Evolutionary conservation across 2,888 invertebrate species (phyloP).

Genomic region (Caenorhabditis panamensis): DNA sequence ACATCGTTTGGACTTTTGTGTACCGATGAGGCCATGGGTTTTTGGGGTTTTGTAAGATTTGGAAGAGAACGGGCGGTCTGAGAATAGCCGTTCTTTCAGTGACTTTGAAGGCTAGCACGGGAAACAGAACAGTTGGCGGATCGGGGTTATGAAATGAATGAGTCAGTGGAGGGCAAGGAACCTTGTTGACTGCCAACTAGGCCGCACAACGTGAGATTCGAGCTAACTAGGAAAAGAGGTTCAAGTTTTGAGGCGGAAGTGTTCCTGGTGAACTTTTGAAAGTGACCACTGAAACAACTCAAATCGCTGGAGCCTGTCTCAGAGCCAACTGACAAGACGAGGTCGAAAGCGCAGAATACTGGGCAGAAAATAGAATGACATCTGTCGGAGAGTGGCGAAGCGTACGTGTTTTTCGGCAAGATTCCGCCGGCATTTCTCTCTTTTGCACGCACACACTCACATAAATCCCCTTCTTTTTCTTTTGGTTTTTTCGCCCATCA

Average conservation of each 20-base stretch:
- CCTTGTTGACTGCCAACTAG: no score
- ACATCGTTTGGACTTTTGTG: constrained; percentile 22
- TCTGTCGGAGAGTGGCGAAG: constrained; percentile 26
- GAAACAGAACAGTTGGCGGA: neutral
- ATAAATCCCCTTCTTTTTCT: constrained; percentile 12
- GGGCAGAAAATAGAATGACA: constrained; percentile 23
- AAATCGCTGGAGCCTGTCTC: neutral
- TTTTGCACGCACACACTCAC: constrained; percentile 45
- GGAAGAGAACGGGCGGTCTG: neutral
- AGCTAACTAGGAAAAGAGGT: no score
- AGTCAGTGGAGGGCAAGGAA: neutral
- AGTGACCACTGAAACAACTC: constrained; percentile 9
- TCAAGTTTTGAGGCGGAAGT: no score
- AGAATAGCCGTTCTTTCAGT: neutral
- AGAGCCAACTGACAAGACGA: neutral
- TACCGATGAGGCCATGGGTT: constrained; percentile 6
- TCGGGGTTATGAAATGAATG: neutral
- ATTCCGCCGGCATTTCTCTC: constrained; percentile 17
- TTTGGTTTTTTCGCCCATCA: constrained; percentile 6
- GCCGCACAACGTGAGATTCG: no score
- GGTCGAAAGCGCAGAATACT: neutral
- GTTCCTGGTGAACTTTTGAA: neutral
- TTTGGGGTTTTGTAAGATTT: constrained; percentile 12
- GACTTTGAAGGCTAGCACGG: no score
- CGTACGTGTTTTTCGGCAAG: constrained; percentile 51